Base-by-base conservation (phyloP, 1,140 invertebrate species). In the Scaptomyza montana region DNA sequence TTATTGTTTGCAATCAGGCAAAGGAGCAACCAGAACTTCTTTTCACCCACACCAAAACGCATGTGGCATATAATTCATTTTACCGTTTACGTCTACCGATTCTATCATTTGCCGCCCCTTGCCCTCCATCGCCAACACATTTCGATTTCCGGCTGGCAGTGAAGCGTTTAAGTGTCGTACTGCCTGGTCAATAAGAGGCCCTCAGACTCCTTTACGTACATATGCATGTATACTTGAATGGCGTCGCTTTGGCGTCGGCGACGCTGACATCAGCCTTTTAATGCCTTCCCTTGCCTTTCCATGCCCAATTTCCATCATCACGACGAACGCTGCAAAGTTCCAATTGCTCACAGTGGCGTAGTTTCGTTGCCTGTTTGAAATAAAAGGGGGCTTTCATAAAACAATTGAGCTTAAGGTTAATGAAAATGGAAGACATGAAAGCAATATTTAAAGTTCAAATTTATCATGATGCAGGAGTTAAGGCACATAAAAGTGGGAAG, bases 11-110 rank as follows among this genome's bases (percentile, higher is more conserved):
- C 61, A 86, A 86, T 81, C 81, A 87, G 81, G 82, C 82, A 67
- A 82, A 82, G 68, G 16, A 56, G 68, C 68, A 8, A 36, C 45
- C 21, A 21, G 30, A 43, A 33, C 60, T 69, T 70, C 74, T 57
- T 68, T 46, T 36, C 33, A 36, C 33, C 8, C 33, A 9, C 33
- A 66, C 56, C 60, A 21, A 19, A 65, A n/a, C 21, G 41, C 39
- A 28, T 43, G 36, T 12, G 50, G 81, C 87, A 89, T 70, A 87
- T 86, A 87, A 87, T 87, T 87, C 87, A 87, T 87, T 87, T 87
- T 89, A 89, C 76, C 76, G 82, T 89, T 86, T 79, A 77, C 51
- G 53, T 72, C 54, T 71, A 36, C 51, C 51, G 39, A 9, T 41
- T 41, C 55, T 12, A 19, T 43, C 60, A 13, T 49, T 39, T 16